Conservation (phyloP, 2,797 vertebrate genomes). For the Gila robusta region DNA sequence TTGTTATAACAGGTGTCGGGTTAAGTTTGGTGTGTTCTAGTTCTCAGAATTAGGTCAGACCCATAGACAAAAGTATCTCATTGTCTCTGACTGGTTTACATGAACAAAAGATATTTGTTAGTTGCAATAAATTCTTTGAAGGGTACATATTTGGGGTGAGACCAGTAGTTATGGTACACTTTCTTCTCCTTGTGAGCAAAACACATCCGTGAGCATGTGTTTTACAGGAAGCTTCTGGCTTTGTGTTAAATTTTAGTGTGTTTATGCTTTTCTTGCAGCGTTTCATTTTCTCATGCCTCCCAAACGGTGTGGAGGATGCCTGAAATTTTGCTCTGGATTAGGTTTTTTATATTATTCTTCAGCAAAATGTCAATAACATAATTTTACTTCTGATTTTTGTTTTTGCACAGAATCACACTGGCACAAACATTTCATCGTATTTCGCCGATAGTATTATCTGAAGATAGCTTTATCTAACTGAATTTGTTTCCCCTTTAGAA, state of each 20-base stretch:
- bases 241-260: conserved; percentile 54
- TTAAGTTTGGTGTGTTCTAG: conserved; percentile 43
- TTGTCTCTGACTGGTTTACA: conserved; percentile 60
- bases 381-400: neutral
- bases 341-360: conserved; percentile 8
- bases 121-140: conserved; percentile 71
- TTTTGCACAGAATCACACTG: neutral
- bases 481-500: conserved; percentile 24
- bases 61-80: conserved; percentile 27
- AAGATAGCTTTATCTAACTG: conserved; percentile 12
- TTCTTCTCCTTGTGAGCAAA: conserved; percentile 68
- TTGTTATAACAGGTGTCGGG: conserved; percentile 25
- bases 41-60: conserved; percentile 48
- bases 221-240: conserved; percentile 50
- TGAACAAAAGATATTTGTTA: conserved; percentile 61
- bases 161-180: conserved; percentile 62
- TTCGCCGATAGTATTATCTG: conserved; percentile 12
- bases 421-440: conserved; percentile 9
- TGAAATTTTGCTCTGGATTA: conserved; percentile 20
- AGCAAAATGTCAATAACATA: conserved; percentile 7
- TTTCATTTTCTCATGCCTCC: conserved; percentile 58
- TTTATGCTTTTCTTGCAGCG: conserved; percentile 39
- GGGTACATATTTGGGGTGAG: conserved; percentile 61
- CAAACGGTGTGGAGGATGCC: conserved; percentile 11
- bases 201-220: conserved; percentile 71